Conservation (phyloP, 2,797 vertebrate species). For the Semotilus atromaculatus region DNA sequence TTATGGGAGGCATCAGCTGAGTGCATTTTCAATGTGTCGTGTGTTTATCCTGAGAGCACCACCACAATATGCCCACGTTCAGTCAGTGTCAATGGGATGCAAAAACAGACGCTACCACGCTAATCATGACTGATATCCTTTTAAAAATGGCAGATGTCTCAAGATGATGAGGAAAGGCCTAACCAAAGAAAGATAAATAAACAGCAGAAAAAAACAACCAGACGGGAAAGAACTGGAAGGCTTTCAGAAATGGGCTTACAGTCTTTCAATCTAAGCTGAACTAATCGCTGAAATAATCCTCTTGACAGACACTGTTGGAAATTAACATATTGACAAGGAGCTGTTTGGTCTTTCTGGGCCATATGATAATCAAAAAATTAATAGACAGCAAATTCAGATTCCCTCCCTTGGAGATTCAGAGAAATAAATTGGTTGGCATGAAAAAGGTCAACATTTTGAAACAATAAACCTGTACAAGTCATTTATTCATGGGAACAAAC, state of each 20-base stretch:
- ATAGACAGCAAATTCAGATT: not conserved
- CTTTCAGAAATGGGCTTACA: slow-evolving; percentile 40
- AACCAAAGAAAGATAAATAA: slow-evolving; percentile 37
- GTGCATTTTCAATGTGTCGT: not conserved
- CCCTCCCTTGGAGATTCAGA: not conserved
- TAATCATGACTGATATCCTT: slow-evolving; percentile 20
- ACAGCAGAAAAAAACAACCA: not conserved
- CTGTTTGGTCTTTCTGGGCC: slow-evolving; percentile 19
- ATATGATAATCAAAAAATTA: not conserved
- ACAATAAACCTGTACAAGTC: not conserved
- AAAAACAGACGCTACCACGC: slow-evolving; percentile 24
- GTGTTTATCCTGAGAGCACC: slow-evolving; percentile 3
- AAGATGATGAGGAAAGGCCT: not conserved
- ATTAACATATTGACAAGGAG: slow-evolving; percentile 28
- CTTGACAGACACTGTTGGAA: slow-evolving; percentile 7
- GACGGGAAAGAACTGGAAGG: slow-evolving; percentile 20
- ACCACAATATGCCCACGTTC: not conserved
- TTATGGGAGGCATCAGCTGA: not conserved
- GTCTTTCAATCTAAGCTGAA: slow-evolving; percentile 31
- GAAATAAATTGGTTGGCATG: not conserved
- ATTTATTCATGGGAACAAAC: too few relatives aligned
- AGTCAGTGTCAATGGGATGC: not conserved
- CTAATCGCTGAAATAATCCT: slow-evolving; percentile 40
- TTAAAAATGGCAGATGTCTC: slow-evolving; percentile 32
- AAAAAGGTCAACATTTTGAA: not conserved